Evolutionary conservation across 2,797 vertebrate genomes (phyloP).

Genomic region (Telmatherina bonti): DNA sequence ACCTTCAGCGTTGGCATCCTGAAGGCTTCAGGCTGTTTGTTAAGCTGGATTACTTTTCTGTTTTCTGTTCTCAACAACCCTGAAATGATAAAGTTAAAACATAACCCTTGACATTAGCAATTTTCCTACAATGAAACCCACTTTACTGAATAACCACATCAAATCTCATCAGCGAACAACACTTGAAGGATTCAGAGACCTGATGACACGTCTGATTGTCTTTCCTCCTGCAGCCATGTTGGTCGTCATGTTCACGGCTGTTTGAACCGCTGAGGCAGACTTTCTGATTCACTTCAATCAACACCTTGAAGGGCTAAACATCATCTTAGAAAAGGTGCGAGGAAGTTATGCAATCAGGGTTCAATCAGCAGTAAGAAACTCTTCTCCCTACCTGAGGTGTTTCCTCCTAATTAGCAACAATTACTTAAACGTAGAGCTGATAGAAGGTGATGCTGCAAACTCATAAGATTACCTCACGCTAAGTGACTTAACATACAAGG

Average conservation of each 20-base stretch:
- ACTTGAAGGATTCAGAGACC: constrained; percentile 22
- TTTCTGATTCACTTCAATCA: constrained; percentile 11
- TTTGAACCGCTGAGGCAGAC: constrained; percentile 7
- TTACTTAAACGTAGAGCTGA: not conserved
- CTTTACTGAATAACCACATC: constrained; percentile 44
- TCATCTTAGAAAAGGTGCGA: not conserved
- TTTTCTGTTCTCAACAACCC: no score
- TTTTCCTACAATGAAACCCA: constrained; percentile 6
- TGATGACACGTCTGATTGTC: constrained; percentile 25
- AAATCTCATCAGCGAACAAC: constrained; percentile 17
- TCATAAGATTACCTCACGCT: no score
- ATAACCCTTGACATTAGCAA: not conserved
- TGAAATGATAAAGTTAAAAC: not conserved
- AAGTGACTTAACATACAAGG: no score
- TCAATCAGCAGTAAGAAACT: constrained; percentile 16
- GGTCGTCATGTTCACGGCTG: constrained; percentile 35
- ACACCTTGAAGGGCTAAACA: constrained; percentile 8
- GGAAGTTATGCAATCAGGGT: not conserved
- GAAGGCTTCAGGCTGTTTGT: no score
- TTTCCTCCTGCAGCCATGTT: constrained; percentile 13
- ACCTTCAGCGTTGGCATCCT: not conserved
- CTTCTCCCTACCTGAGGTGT: constrained; percentile 3
- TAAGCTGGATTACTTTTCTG: not conserved
- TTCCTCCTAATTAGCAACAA: constrained; percentile 14
- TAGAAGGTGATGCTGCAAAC: no score